Conservation (phyloP, 2,113 vertebrate species). For the Aviceda subcristata region DNA sequence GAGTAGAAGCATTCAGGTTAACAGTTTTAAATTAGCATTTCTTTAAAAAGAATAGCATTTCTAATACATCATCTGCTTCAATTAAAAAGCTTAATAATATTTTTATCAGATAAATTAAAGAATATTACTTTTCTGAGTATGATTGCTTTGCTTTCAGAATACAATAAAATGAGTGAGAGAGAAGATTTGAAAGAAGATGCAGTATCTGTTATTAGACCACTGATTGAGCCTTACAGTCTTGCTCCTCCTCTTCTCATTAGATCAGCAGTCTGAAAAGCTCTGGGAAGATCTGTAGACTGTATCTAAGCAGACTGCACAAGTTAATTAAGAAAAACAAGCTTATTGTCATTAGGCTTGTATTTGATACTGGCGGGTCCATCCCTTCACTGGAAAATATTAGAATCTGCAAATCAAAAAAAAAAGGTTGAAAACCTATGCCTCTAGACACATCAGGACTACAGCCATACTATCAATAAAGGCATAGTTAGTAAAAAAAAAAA, state of each 20-base stretch:
- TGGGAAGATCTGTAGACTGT: not conserved
- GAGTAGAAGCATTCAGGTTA: not conserved
- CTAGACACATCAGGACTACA: not conserved
- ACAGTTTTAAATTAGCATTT: not conserved
- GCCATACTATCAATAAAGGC: not conserved
- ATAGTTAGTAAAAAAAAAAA: not conserved
- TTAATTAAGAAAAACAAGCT: conserved; percentile 22
- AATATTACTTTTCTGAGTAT: not conserved
- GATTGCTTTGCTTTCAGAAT: not conserved
- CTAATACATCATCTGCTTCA: not conserved
- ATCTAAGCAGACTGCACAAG: not conserved
- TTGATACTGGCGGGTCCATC: not conserved
- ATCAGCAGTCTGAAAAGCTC: conserved; percentile 1
- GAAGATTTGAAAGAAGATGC: not conserved
- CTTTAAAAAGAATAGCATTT: not conserved
- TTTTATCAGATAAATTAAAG: not conserved
- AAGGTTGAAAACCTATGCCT: not conserved
- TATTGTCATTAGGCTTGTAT: not conserved
- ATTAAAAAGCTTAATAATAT: not conserved
- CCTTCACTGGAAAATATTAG: conserved; percentile 19
- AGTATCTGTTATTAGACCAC: not conserved
- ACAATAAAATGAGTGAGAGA: not conserved
- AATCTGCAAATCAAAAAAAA: not conserved
- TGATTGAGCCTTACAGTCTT: conserved; percentile 7
- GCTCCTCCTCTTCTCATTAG: not conserved